A percentile compares a stretch with the other conserved stretches of the same genome.
Evolutionary conservation across 1,140 invertebrate genomes (phyloP).

Genomic region (Lordiphosa stackelbergi): DNA sequence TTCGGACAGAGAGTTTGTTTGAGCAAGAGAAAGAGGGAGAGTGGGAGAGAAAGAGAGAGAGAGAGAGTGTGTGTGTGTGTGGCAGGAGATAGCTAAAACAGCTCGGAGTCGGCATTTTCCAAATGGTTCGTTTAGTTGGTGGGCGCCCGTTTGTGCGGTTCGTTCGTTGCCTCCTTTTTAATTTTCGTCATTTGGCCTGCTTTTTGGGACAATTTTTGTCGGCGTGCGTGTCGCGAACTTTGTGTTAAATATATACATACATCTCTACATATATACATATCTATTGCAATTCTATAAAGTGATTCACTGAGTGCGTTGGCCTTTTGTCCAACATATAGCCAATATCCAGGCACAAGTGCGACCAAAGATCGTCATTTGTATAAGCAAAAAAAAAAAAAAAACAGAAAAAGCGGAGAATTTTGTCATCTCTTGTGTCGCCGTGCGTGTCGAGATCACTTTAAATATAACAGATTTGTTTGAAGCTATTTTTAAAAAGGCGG

Average conservation of each 20-base stretch:
- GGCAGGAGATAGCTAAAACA: slow-evolving; percentile 41
- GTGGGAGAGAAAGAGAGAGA: slow-evolving; percentile 21
- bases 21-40: slow-evolving; percentile 24
- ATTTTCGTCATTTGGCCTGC: neutral
- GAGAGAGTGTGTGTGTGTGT: slow-evolving; percentile 5
- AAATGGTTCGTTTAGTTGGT: slow-evolving; percentile 59
- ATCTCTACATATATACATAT: slow-evolving; percentile 15
- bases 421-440: slow-evolving; percentile 34
- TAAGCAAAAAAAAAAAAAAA: too few species aligned
- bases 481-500: slow-evolving; percentile 71
- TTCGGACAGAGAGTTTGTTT: slow-evolving; percentile 24
- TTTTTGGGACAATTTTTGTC: slow-evolving; percentile 10
- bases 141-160: slow-evolving; percentile 54
- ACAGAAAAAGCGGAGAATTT: slow-evolving; percentile 8
- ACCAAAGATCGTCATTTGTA: neutral
- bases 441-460: slow-evolving; percentile 64
- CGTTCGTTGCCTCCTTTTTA: slow-evolving; percentile 57
- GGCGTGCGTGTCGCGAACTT: slow-evolving; percentile 29
- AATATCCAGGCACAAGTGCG: slow-evolving; percentile 18
- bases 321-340: slow-evolving; percentile 19
- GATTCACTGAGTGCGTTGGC: slow-evolving; percentile 69
- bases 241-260: slow-evolving; percentile 35
- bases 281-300: slow-evolving; percentile 36
- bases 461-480: slow-evolving; percentile 75
- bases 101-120: slow-evolving; percentile 39